phyloP scores from a whole-genome alignment of 2,113 vertebrate genomes.

The Elachura formosa region DNA sequence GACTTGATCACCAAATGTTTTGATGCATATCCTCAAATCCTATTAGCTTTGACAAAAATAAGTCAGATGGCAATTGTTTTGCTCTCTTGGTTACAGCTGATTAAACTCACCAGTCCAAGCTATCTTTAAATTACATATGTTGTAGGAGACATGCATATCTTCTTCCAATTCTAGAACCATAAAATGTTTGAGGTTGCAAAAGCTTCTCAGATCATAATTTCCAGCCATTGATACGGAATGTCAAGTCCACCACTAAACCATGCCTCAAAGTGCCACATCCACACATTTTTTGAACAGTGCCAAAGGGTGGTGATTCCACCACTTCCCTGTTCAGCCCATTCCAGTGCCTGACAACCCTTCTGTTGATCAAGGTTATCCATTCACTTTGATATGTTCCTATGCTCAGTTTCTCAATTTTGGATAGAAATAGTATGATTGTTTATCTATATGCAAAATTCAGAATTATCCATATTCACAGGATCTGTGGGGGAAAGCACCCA shows the following conservation, averaged over 20 bases:
- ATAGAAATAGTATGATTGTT: neutral
- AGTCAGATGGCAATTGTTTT: neutral
- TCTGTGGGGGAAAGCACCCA: neutral
- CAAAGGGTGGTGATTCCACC: neutral
- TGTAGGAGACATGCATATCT: neutral
- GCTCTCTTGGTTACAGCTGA: neutral
- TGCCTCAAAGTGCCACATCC: neutral
- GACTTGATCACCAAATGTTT: neutral
- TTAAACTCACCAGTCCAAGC: neutral
- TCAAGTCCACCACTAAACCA: neutral
- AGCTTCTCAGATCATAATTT: rapidly evolving
- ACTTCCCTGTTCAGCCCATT: neutral
- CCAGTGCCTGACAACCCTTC: neutral
- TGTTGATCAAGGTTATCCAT: neutral
- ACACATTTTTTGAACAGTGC: neutral
- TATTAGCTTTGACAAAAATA: neutral
- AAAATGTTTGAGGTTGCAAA: neutral
- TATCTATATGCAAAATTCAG: neutral
- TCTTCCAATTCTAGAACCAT: neutral
- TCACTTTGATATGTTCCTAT: neutral
- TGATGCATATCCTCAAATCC: neutral
- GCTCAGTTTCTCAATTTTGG: neutral
- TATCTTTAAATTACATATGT: neutral
- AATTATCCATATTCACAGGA: neutral
- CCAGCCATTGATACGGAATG: neutral